phyloP scores from a whole-genome alignment of 2,888 invertebrate genomes.

The Loripinus fragilis region DNA sequence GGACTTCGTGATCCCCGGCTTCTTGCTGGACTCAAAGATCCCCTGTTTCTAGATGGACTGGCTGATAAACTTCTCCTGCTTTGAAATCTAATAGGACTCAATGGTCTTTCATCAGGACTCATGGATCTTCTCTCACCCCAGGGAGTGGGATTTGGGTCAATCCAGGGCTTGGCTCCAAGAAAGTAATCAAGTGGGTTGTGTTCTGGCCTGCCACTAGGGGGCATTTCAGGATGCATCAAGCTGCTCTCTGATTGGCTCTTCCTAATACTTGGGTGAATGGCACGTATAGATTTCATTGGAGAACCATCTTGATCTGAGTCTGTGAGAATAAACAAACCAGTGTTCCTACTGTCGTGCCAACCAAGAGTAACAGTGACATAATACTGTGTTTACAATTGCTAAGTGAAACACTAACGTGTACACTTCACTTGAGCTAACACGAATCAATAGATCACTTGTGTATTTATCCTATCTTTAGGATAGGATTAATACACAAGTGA shows the following conservation, averaged over 20 bases:
- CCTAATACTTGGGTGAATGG: neutral
- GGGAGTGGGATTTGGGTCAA: slow-evolving; percentile 34
- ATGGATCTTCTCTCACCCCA: slow-evolving; percentile 2
- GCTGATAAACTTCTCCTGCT: slow-evolving; percentile 8
- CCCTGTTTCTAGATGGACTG: slow-evolving; percentile 22
- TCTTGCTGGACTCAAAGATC: slow-evolving; percentile 26
- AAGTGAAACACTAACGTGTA: too few species aligned
- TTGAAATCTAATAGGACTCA: slow-evolving; percentile 15
- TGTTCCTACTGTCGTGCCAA: too few species aligned
- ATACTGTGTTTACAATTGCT: too few species aligned
- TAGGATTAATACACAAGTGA: too few species aligned
- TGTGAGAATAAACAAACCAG: slow-evolving; percentile 25
- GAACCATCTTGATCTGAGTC: slow-evolving; percentile 50
- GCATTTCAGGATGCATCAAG: neutral
- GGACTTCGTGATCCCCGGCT: slow-evolving; percentile 28
- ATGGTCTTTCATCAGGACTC: slow-evolving; percentile 12
- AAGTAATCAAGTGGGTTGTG: slow-evolving; percentile 57
- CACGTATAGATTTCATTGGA: slow-evolving; percentile 33
- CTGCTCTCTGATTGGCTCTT: slow-evolving; percentile 5
- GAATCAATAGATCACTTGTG: too few species aligned
- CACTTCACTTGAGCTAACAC: too few species aligned
- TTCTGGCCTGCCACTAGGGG: neutral
- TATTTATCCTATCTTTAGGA: too few species aligned
- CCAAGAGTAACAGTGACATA: too few species aligned
- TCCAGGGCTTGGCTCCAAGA: slow-evolving; percentile 58